Percentiles rank a stretch among this genome's conserved stretches.
Conservation (phyloP, 2,888 invertebrate species). For the Keiferia lycopersicella region DNA sequence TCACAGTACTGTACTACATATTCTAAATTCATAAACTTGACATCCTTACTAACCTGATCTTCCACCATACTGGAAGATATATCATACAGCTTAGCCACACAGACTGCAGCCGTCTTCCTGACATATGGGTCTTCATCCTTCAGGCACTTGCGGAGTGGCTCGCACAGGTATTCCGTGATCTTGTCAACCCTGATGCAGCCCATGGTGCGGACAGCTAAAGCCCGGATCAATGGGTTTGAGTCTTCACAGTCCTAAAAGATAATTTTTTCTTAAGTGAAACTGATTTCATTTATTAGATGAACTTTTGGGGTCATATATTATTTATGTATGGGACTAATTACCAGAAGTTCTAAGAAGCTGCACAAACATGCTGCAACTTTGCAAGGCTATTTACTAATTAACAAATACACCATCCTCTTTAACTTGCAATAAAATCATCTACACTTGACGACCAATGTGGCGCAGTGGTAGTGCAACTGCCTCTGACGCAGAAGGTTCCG, state of each 20-base stretch:
- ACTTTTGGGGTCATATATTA: no score
- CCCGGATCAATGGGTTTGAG: slow-evolving; percentile 98
- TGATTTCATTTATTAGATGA: neutral
- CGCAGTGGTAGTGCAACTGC: no score
- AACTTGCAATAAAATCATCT: no score
- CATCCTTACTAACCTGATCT: slow-evolving; percentile 70
- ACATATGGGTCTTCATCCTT: slow-evolving; percentile 99
- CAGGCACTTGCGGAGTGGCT: slow-evolving; percentile 96
- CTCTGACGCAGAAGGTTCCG: no score
- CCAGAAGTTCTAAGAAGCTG: no score
- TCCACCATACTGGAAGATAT: slow-evolving; percentile 89
- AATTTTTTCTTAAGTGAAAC: neutral
- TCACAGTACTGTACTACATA: no score
- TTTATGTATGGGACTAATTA: no score
- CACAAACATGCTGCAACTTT: no score
- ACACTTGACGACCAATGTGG: no score
- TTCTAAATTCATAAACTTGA: no score
- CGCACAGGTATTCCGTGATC: slow-evolving; percentile 99
- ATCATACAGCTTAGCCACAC: slow-evolving; percentile 99
- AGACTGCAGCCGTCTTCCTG: slow-evolving; percentile 99
- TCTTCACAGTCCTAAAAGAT: slow-evolving; percentile 96
- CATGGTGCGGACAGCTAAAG: slow-evolving; percentile 99
- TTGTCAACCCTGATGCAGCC: slow-evolving; percentile 99
- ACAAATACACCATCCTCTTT: no score
- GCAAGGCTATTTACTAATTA: no score